Conservation (phyloP, 1,140 invertebrate genomes). For the Sminthurides bifidus region DNA sequence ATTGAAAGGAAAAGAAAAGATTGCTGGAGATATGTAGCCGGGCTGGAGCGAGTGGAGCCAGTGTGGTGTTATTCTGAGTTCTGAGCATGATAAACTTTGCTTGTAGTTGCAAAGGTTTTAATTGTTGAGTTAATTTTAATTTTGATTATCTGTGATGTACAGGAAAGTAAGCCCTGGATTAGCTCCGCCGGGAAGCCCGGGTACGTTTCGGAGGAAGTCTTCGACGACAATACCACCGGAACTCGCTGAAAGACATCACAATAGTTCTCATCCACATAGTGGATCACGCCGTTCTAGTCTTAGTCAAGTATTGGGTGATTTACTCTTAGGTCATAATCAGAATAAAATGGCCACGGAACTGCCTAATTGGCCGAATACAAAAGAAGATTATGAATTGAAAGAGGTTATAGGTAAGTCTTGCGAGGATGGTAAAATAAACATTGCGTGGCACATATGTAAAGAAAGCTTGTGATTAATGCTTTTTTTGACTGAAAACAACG, state of each 20-base stretch:
- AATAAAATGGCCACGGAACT: constrained; percentile 29
- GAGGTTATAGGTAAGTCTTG: constrained; percentile 85
- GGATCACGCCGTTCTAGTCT: constrained; percentile 15
- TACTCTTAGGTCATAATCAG: background rate
- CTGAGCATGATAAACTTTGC: no score
- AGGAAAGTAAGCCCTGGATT: constrained; percentile 52
- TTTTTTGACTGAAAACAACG: background rate
- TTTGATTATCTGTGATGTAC: constrained; percentile 12
- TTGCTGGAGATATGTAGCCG: no score
- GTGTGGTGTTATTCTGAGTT: no score
- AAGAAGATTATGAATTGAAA: constrained; percentile 85
- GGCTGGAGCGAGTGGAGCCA: no score
- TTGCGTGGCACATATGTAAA: background rate
- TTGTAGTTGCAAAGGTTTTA: no score
- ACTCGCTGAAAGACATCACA: constrained; percentile 21
- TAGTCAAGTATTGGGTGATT: constrained; percentile 15
- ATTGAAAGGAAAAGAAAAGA: no score
- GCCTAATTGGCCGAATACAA: constrained; percentile 67
- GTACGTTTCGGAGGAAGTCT: constrained; percentile 52
- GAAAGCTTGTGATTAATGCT: background rate
- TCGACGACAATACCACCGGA: constrained; percentile 36
- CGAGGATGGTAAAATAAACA: background rate
- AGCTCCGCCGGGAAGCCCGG: constrained; percentile 48
- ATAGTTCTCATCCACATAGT: constrained; percentile 7
- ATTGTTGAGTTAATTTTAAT: no score